These are phyloP conservation scores for Coracopsis vasa DNA, from an alignment of 2,113 vertebrate genomes.

Conservation along the genomic window DNA sequence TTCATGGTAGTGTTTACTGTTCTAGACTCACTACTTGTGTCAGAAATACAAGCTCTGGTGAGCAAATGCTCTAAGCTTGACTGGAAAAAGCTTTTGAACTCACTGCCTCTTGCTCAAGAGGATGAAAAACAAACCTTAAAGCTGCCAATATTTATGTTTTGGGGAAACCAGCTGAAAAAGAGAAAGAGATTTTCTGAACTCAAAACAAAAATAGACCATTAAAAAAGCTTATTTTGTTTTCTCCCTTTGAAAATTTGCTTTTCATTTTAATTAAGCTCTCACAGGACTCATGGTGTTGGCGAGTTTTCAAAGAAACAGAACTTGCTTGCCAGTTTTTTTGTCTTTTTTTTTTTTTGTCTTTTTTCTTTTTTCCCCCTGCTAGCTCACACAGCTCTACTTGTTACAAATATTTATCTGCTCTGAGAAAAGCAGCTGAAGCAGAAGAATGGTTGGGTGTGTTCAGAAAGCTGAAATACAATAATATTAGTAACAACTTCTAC, in stretches of 20 bases:
- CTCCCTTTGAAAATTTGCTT: slow-evolving; percentile 35
- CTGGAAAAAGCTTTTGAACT: slow-evolving; percentile 60
- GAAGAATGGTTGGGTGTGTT: not conserved
- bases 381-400: slow-evolving; percentile 35
- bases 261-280: slow-evolving; percentile 61
- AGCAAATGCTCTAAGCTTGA: slow-evolving; percentile 23
- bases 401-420: slow-evolving; percentile 13
- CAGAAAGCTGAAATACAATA: slow-evolving; percentile 34
- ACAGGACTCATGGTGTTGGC: slow-evolving; percentile 48
- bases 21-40: slow-evolving; percentile 33
- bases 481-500: slow-evolving; percentile 26
- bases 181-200: slow-evolving; percentile 6
- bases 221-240: slow-evolving; percentile 56
- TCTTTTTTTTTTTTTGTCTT: not conserved
- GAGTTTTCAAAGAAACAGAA: slow-evolving; percentile 52
- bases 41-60: slow-evolving; percentile 28
- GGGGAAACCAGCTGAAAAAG: not conserved
- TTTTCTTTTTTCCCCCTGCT: not conserved
- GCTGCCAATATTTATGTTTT: slow-evolving; percentile 51
- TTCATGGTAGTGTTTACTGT: slow-evolving; percentile 6
- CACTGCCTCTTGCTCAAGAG: slow-evolving; percentile 32
- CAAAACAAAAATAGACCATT: slow-evolving; percentile 39
- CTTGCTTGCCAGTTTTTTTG: slow-evolving; percentile 34
- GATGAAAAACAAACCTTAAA: slow-evolving; percentile 38
- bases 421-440: slow-evolving; percentile 17